A percentile compares a stretch with the other conserved stretches of the same genome.
Evolutionary conservation across 2,113 vertebrate genomes (phyloP).

Genomic region (Barnardius zonarius): DNA sequence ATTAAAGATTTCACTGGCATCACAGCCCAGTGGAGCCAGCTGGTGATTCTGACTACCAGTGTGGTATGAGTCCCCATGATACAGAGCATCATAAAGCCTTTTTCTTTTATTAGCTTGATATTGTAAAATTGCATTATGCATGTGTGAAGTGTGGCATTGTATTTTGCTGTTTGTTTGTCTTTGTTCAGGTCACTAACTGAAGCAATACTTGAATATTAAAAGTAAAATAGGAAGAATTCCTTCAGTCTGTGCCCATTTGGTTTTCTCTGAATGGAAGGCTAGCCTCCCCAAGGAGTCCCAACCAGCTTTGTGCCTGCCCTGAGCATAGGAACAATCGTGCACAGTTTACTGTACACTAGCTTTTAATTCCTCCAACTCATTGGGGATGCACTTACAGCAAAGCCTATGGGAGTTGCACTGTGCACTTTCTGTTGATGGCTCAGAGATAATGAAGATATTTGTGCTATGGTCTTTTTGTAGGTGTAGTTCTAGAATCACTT

Average conservation of each 20-base stretch:
- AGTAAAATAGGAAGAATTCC: not conserved
- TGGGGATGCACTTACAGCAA: not conserved
- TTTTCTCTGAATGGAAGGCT: not conserved
- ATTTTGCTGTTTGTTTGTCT: not conserved
- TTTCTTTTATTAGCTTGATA: not conserved
- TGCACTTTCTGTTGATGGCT: not conserved
- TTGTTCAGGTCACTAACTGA: not conserved
- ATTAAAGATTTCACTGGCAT: not conserved
- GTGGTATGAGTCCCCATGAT: not conserved
- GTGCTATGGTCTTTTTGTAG: not conserved
- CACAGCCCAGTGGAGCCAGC: not conserved
- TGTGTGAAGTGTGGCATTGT: not conserved
- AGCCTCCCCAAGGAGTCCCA: not conserved
- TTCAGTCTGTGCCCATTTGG: not conserved
- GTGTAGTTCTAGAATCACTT: not conserved
- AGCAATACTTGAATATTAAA: not conserved
- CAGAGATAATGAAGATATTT: not conserved
- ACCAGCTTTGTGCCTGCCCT: not conserved
- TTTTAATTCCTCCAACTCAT: not conserved
- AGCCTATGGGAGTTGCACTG: not conserved
- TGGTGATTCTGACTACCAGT: not conserved
- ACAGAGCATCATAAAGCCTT: not conserved
- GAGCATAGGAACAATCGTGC: not conserved
- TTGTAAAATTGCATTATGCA: not conserved
- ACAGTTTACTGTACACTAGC: not conserved